These are phyloP conservation scores for Euura saliciscinereae DNA, from an alignment of 1,140 invertebrate species.

Conservation along the genomic window DNA sequence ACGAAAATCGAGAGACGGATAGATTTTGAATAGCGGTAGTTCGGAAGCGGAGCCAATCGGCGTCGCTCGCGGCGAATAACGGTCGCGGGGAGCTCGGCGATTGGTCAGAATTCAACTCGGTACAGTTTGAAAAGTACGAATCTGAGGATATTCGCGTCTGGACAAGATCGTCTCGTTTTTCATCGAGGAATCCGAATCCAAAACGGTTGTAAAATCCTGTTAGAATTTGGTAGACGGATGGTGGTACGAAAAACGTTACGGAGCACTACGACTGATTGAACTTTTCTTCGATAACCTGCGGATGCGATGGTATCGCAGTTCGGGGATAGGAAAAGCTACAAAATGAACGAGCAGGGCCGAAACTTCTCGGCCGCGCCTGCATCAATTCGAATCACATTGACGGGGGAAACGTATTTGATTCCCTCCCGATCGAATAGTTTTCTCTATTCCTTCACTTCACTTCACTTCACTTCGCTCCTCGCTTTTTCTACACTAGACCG, in stretches of 20 bases:
- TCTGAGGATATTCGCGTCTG: too few species aligned
- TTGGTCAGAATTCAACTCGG: too few species aligned
- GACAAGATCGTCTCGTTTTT: too few species aligned
- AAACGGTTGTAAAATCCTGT: too few species aligned
- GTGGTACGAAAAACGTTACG: neutral
- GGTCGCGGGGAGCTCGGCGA: too few species aligned
- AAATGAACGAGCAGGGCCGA: neutral
- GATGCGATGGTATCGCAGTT: neutral
- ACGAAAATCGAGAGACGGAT: too few species aligned
- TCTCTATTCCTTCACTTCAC: neutral
- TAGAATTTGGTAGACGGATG: too few species aligned
- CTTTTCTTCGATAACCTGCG: neutral
- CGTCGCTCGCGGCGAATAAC: too few species aligned
- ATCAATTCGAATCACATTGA: neutral
- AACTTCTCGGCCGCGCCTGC: neutral
- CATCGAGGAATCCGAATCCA: too few species aligned
- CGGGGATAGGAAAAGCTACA: neutral
- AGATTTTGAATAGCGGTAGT: too few species aligned
- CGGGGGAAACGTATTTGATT: neutral
- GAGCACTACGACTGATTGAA: slow-evolving; percentile 15
- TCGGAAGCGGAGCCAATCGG: too few species aligned
- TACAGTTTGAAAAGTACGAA: too few species aligned
- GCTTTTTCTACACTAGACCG: neutral
- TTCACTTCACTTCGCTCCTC: neutral
- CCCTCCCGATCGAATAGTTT: neutral